Evolutionary conservation across 1,140 invertebrate genomes (phyloP).

Genomic region (Sesamia nonagrioides): DNA sequence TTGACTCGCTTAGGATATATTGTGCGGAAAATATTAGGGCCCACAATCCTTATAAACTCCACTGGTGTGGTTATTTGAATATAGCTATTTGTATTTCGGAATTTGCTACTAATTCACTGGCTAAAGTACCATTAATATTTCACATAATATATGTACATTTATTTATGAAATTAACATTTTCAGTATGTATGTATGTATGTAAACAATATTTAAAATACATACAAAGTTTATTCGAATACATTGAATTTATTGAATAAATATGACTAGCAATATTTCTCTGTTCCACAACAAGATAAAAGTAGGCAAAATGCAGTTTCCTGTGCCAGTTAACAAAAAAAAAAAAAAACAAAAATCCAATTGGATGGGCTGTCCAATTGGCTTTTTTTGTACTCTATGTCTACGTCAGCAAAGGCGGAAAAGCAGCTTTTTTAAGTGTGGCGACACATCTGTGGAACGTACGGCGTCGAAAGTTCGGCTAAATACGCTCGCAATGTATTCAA

Average conservation of each 20-base stretch:
- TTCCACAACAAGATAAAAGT: constrained; percentile 17
- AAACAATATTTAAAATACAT: neutral
- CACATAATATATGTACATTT: neutral
- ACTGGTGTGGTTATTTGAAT: neutral
- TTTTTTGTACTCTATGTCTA: too few relatives aligned
- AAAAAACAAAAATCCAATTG: neutral
- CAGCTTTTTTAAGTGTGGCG: neutral
- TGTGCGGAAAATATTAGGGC: constrained; percentile 32
- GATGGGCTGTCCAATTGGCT: neutral
- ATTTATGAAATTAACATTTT: neutral
- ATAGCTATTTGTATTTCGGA: neutral
- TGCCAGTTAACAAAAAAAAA: neutral
- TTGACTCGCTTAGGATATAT: constrained; percentile 12
- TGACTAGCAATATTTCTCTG: neutral
- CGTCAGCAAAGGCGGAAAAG: constrained; percentile 3
- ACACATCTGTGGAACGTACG: too few relatives aligned
- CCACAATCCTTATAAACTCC: constrained; percentile 10
- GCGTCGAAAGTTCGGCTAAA: too few relatives aligned
- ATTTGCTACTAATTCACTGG: neutral
- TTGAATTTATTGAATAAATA: neutral
- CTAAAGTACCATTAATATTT: neutral
- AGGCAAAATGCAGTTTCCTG: neutral
- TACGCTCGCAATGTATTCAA: too few relatives aligned
- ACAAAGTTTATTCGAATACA: neutral
- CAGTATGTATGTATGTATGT: neutral